Base-by-base conservation (phyloP, 2,888 invertebrate genomes). In the Holacanthella duospinosa region DNA sequence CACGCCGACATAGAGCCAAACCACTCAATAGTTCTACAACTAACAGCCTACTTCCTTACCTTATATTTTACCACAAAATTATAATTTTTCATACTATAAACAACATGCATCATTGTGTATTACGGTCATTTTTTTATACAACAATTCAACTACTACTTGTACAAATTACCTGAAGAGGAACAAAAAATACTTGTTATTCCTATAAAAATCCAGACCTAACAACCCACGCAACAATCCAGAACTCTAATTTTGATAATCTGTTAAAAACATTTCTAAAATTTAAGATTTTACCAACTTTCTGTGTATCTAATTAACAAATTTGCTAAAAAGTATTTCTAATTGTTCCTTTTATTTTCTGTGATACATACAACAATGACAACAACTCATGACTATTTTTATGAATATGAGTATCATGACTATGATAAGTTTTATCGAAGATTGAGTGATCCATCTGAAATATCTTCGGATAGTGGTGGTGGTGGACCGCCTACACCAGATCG, bases 381-480 rank as follows among this genome's bases (percentile, higher is more conserved):
- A 27, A 36, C 57, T 21, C 65, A 63, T 62, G 71, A 71, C 58
- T 71, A 71, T 58, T 71, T 66, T 63, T 68, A 64, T 55, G 66
- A 69, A 53, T 66, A 71, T 55, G 68, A 67, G 59, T 68, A 70
- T 63, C 65, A 66, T 59, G 70, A 71, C 62, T 67, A 67, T 62
- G 68, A 71, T 43, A 67, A 65, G 48, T 72, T 68, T 66, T 72
- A 72, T 58, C 66, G 71, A 59, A 66, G 71, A 63, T 64, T 69
- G 53, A 70, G 70, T 66, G 72, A 71, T 60, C 71, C 68, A 3
- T 71, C 71, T 16, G 71, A 70, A 63, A 60, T 70, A 25, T 72
- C 72, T 28, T 68, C 68, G 25, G 67, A 66, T 43, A 60, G 61
- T 56, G 66, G 67, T 12, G 69, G 68, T 48, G 60, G 66, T 43